Evolutionary conservation across 2,797 vertebrate genomes (phyloP), one percentile per base, ranked within the genome.

Genomic region (Rhadinocentrus ornatus): DNA sequence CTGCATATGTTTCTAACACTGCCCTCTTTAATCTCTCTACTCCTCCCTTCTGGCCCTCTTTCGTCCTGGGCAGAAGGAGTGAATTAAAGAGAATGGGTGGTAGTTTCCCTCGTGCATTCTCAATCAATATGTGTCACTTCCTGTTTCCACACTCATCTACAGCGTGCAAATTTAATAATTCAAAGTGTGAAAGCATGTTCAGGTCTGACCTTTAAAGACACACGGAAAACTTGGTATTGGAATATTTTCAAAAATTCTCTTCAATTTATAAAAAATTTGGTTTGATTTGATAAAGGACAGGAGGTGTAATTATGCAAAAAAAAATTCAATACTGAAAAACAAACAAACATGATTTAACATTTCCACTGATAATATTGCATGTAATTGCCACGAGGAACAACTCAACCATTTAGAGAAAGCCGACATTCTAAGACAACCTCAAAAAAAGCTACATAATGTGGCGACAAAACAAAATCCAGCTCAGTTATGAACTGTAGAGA

Each of bases 81-180:
- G 63, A 75, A 55, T 78, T 46, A 82, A 77, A 81, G 56, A 66
- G 41, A 44, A 44, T 44, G 41, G 4, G 18, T 78, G 74, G 57
- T 82, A 58, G 82, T 81, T 86, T 77, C 64, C 53, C 56, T 68
- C 6, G 10, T 66, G 35, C 44, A 62, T 77, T 71, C 63, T 64
- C 15, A 8, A 48, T 64, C 44, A 22, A 35, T 15, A 34, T 34
- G 37, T 53, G 27, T 41, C 4, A 61, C 73, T 90, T 88, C 80
- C 86, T 89, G 82, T 82, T 82, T 78, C 80, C 72, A 67, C 41
- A 58, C 63, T 69, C 58, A 63, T 80, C 16, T 61, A 35, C 20
- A 27, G 46, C 18, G n/a, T 61, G 6, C 56, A 71, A 13, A 11
- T 58, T 67, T 50, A 59, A 57, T 24, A 10, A 68, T 58, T 22